Evolutionary conservation across 2,113 vertebrate genomes (phyloP), one percentile per base, ranked within the genome.

Genomic region (Corydoras maculifer): DNA sequence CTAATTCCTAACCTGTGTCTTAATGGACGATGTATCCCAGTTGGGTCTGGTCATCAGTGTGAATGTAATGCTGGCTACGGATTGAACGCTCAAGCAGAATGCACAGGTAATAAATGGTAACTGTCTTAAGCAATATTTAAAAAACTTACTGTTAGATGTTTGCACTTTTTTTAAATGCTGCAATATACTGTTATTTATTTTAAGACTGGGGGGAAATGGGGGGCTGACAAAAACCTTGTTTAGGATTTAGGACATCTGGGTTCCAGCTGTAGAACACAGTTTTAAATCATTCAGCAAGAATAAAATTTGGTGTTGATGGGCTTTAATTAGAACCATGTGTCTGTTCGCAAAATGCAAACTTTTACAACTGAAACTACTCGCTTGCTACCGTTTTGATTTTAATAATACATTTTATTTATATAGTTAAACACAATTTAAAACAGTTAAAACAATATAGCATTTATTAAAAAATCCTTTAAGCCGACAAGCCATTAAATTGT

Each of bases 41-140:
- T 85, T 12, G 81, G 81, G 13, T 84, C 87, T 4, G 87, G 86
- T 72, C 89, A 90, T 66, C 81, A 83, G 7, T 92, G 91, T 74
- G 88, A 90, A n/a, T 92, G 90, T 69, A 88, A 90, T 69, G 77
- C 80, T 74, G 91, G 90, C 31, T 90, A 88, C 66, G 86, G 83
- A 18, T 84, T 87, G 68, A 88, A 91, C 80, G 65, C 68, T 67
- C 87, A 85, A 18, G 84, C 82, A 14, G 88, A 90, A 74, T 92
- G 91, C 75, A 77, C 74, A 61, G 91, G 91, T 92, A 80, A 69
- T 14, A 30, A 9, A 7, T 62, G 12, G 11, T 15, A 29, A 64
- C 13, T 50, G 35, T 43, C 35, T 43, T 43, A 8, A 8, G 35
- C 35, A 43, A 43, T 43, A 8, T 25, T 25, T 43, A 2, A 43